Base-by-base conservation (phyloP, 2,888 invertebrate species). In the Diaperis boleti region DNA sequence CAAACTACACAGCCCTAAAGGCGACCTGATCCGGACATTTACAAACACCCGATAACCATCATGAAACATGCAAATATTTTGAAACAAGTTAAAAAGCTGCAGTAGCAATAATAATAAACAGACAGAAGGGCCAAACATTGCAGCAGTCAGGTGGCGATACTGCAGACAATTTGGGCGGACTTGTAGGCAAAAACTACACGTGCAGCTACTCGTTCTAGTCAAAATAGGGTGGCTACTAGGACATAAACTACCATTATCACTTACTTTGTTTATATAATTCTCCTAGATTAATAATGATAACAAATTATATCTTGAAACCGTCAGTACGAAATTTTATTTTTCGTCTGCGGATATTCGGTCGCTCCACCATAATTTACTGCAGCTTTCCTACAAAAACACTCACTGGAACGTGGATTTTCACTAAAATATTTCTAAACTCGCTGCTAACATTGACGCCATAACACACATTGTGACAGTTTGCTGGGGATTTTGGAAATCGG, bases 271-370 rank as follows among this genome's bases (percentile, higher is more conserved):
- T 71, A 72, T 72, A 68, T 72, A 69, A 68, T 70, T 67, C 67
- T 71, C 67, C 64, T 69, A 52, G 67, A 70, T 71, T 72, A 67
- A 66, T 65, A 69, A 63, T 41, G 29, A 49, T 56, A 52, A 59
- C 44, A 44, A 57, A 70, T 73, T 74, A 72, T 65, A 68, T 70
- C 54, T 70, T 69, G 55, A 69, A 65, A 65, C 70, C 71, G 69
- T 68, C 72, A 70, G 72, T 68, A 71, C 70, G 72, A 71, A 72
- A 72, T 74, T 73, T 76, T 44, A 73, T 72, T 73, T 75, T 75
- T 70, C 74, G 75, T 65, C 73, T 75, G 69, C 72, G 70, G 67
- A 72, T 65, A 67, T 70, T 68, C 33, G 68, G 69, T 68, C 69
- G 71, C 67, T 72, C 66, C 67, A 72, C 68, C 75, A 76, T 76